Conservation (phyloP, 2,113 vertebrate species). For the Cromileptes altivelis region DNA sequence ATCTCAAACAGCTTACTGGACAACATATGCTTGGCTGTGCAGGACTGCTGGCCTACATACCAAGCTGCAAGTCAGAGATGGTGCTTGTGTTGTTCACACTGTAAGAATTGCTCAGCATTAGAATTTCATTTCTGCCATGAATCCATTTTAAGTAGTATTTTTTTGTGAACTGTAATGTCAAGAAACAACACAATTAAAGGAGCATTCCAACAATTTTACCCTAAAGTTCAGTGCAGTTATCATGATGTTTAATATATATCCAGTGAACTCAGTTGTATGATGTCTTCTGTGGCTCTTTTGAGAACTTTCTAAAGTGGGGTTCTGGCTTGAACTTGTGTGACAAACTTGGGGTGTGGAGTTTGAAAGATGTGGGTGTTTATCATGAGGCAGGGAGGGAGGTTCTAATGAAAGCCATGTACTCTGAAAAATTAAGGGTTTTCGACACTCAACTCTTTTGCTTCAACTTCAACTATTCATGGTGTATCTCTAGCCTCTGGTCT, state of each 20-base stretch:
- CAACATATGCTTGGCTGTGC: conserved; percentile 36
- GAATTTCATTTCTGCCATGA: background rate
- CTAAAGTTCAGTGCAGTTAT: background rate
- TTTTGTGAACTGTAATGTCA: background rate
- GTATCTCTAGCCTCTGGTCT: background rate
- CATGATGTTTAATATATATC: background rate
- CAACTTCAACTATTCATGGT: background rate
- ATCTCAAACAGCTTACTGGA: conserved; percentile 29
- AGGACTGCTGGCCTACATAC: conserved; percentile 39
- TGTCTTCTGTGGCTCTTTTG: background rate
- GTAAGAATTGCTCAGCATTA: background rate
- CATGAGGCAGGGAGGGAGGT: background rate
- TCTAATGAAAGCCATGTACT: background rate
- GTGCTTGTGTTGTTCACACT: background rate
- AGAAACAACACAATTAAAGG: background rate
- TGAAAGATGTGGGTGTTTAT: background rate
- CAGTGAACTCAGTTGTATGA: background rate
- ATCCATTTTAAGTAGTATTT: background rate
- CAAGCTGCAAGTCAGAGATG: conserved; percentile 7
- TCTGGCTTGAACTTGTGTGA: background rate
- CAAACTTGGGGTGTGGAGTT: background rate
- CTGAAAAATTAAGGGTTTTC: background rate
- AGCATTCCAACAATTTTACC: background rate
- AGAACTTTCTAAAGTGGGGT: background rate
- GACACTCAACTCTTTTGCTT: background rate